A percentile compares a stretch with the other conserved stretches of the same genome.
Evolutionary conservation across 2,797 vertebrate species (phyloP).

Genomic region (Manis pentadactyla): DNA sequence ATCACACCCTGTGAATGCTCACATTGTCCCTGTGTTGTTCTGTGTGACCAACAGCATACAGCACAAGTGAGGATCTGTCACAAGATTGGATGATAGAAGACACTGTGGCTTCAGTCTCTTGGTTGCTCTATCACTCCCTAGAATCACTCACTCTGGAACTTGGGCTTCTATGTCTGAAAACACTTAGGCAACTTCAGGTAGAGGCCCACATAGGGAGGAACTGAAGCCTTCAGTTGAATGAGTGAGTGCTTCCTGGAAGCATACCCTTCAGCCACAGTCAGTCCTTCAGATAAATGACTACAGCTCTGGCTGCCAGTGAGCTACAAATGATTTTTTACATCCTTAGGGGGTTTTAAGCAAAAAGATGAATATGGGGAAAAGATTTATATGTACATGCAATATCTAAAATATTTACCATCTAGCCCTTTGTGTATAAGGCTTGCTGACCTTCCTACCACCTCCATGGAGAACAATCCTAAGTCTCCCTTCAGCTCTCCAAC

Average conservation of each 20-base stretch:
- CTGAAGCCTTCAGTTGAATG: background rate
- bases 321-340: background rate
- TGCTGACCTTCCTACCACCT: background rate
- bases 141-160: background rate
- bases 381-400: background rate
- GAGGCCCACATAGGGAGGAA: background rate
- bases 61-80: background rate
- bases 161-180: background rate
- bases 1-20: background rate
- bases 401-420: background rate
- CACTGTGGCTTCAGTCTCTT: background rate
- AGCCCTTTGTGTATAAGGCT: background rate
- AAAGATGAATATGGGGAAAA: background rate
- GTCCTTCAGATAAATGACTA: background rate
- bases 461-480: background rate
- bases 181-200: background rate
- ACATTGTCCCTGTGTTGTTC: background rate
- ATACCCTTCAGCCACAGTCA: background rate
- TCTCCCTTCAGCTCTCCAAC: background rate
- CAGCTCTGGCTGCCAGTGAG: background rate
- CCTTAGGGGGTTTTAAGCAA: background rate
- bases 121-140: background rate
- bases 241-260: conserved; percentile 19
- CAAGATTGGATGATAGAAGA: conserved; percentile 3
- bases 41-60: background rate